Percentiles rank a stretch among this genome's conserved stretches.
Conservation (phyloP, 2,113 vertebrate genomes). For the Pedetes capensis region DNA sequence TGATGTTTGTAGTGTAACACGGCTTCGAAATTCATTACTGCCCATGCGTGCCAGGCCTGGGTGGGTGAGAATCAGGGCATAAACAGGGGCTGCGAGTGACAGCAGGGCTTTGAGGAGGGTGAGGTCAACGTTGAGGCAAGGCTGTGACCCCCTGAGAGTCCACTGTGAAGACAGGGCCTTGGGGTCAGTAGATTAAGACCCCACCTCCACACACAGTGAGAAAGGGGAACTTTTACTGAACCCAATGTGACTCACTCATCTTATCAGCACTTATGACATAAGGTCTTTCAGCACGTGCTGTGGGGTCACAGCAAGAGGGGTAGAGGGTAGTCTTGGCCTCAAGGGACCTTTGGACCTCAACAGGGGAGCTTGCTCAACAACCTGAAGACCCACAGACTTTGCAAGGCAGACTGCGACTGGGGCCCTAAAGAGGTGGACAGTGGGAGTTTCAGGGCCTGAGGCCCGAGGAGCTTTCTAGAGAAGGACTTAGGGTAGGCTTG, state of each 20-base stretch:
- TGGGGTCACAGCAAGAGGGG: neutral
- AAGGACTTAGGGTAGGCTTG: neutral
- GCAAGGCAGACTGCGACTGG: neutral
- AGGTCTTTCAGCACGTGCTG: rapidly evolving
- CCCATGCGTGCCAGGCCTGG: constrained; percentile 99
- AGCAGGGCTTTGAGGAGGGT: neutral
- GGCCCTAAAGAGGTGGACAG: neutral
- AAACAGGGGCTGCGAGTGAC: neutral
- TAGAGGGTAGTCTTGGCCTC: neutral
- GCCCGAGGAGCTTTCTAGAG: neutral
- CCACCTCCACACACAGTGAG: neutral
- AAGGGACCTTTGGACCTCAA: neutral
- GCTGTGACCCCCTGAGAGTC: neutral
- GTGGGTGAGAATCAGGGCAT: neutral
- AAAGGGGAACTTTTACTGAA: neutral
- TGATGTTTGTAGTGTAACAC: constrained; percentile 99
- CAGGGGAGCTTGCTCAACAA: neutral
- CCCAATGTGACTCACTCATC: neutral
- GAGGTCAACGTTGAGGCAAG: neutral
- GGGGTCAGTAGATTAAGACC: no score
- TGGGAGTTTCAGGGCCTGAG: neutral
- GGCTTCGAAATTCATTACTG: constrained; percentile 99
- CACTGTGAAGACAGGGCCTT: no score
- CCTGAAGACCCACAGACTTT: neutral
- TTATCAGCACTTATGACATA: neutral